Percentiles rank a stretch among this genome's conserved stretches.
Evolutionary conservation across 2,797 vertebrate species (phyloP).

Genomic region (Melanotaenia pygmaea): DNA sequence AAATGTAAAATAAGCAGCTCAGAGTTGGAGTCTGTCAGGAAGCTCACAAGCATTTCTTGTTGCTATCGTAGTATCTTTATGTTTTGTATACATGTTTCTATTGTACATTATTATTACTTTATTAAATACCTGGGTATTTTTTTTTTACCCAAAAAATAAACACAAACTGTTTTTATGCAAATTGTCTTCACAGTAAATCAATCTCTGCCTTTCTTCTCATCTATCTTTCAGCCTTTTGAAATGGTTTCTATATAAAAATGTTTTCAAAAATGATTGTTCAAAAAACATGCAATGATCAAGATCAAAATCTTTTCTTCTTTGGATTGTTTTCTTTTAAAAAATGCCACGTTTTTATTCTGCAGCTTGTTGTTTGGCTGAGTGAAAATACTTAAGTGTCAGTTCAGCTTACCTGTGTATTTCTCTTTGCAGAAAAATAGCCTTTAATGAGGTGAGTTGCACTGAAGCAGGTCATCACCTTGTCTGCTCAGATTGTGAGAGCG

Average conservation of each 20-base stretch:
- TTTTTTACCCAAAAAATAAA: neutral
- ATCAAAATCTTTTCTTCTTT: neutral
- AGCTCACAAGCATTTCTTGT: constrained; percentile 1
- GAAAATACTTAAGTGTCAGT: constrained; percentile 1
- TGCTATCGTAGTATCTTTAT: constrained; percentile 22
- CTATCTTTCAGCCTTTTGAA: no score
- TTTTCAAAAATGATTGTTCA: no score
- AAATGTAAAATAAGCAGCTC: neutral
- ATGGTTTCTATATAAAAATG: no score
- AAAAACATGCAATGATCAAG: neutral
- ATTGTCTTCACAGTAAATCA: neutral
- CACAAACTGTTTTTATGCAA: neutral
- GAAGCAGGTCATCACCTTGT: neutral
- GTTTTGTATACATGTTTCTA: constrained; percentile 53
- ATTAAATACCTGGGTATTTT: constrained; percentile 31
- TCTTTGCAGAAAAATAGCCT: constrained; percentile 14
- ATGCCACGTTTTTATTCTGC: neutral
- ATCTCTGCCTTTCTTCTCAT: no score
- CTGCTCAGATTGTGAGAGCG: neutral
- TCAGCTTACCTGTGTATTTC: neutral
- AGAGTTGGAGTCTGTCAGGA: neutral
- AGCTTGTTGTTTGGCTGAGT: neutral
- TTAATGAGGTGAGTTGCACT: constrained; percentile 1
- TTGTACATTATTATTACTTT: constrained; percentile 46
- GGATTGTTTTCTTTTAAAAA: neutral